Evolutionary conservation across 1,140 invertebrate species (phyloP), one percentile per base, ranked within the genome.

Genomic region (Brachystomella parvula): DNA sequence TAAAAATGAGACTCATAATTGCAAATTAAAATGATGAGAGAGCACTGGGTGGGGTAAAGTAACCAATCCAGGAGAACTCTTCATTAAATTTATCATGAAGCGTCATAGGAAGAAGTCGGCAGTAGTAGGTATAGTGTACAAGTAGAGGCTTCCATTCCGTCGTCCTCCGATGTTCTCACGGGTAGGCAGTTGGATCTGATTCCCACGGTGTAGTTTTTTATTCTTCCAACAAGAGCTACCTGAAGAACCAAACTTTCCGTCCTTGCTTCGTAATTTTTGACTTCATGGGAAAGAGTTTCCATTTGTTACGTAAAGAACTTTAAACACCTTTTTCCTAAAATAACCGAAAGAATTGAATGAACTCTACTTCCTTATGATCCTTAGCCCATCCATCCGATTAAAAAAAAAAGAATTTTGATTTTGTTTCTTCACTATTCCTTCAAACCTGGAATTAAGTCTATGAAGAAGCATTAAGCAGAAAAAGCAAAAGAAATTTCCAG

Each of bases 261-360:
- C 64, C 67, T 69, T 65, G 61, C 71, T 59, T 66, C 67, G 65
- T 39, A 71, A 68, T 71, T 67, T 67, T 69, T 71, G 69, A 66
- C 69, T 71, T 71, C 69, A 71, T 71, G 70, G 70, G 70, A 71
- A 71, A 53, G 31, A 68, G 64, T 68, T 63, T 68, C 68, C 70
- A 71, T 68, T 68, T 71, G 63, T 61, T 64, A 68, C 69, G 60
- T 67, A n/a, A n/a, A n/a, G n/a, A n/a, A n/a, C n/a, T n/a, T n/a
- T n/a, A n/a, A n/a, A n/a, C n/a, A n/a, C n/a, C n/a, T n/a, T n/a
- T n/a, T n/a, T n/a, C n/a, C n/a, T n/a, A n/a, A n/a, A n/a, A n/a
- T n/a, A n/a, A n/a, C n/a, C n/a, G n/a, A n/a, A n/a, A n/a, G n/a
- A n/a, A n/a, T n/a, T n/a, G n/a, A n/a, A n/a, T n/a, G n/a, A 58